Base-by-base conservation (phyloP, 1,140 invertebrate genomes). In the Drosophila persimilis region DNA sequence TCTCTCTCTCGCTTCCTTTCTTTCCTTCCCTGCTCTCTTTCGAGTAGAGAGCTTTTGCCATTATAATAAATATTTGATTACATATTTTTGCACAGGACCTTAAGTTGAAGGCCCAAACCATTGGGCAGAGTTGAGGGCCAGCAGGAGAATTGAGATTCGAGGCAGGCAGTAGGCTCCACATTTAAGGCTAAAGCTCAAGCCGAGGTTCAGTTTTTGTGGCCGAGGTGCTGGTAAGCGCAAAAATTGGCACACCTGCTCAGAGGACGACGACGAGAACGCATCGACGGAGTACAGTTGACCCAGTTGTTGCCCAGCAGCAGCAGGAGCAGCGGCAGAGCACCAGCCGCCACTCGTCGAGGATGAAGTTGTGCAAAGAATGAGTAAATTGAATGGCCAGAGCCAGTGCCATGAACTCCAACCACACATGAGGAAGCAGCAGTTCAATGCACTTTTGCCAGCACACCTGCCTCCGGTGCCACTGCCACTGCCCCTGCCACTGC, bases 11-110 rank as follows among this genome's bases (percentile, higher is more conserved):
- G 22, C 20, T 64, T 45, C 22, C 60, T 59, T 45, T 29, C 51
- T 51, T 17, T 73, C 48, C 26, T 62, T 71, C 9, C 3, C 35
- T 31, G 31, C 9, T 24, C 8, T 62, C 52, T 59, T 51, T 45
- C 44, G 50, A 15, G 22, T 45, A 43, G 24, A 35, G 44, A 46
- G 48, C 52, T 50, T 54, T 63, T 70, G 69, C 58, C 71, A 75
- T 79, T 73, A 85, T 67, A 72, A 84, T 86, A 88, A 86, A 86
- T 86, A 88, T 86, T 86, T 86, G 59, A 86, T 86, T 83, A 88
- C 69, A 83, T 81, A 88, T 73, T 80, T 70, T 80, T 67, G 71
- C 54, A 39, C 35, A 48, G 50, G 63, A 58, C 77, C 72, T 80
- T 80, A 86, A 77, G 75, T 52, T 67, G 67, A 4, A 39, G 9